Evolutionary conservation across 92 coral and sea anemone species (phyloP).

Genomic region (Ricordea florida): DNA sequence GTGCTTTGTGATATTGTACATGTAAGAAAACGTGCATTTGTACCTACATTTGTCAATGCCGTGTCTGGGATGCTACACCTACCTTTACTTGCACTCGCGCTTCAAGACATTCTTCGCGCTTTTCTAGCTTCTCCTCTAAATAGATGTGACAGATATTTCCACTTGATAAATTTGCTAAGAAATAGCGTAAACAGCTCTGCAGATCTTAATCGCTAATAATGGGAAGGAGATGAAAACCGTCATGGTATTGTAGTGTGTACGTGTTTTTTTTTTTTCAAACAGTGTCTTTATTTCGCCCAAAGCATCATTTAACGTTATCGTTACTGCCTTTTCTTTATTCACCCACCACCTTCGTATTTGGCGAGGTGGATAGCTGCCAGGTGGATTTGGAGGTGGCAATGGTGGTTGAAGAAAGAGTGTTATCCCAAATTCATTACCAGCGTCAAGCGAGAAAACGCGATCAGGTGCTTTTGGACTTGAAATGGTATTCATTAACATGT

Average conservation of each 20-base stretch:
- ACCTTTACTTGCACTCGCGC: conserved; percentile 19
- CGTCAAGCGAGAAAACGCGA: conserved; percentile 27
- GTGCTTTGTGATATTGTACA: too few species aligned
- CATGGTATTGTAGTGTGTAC: conserved; percentile 35
- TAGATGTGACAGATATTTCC: conserved; percentile 22
- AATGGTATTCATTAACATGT: not conserved
- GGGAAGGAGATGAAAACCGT: conserved; percentile 48
- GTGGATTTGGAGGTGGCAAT: conserved; percentile 52
- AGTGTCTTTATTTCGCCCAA: conserved; percentile 30
- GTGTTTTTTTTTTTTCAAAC: conserved; percentile 7
- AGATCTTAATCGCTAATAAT: conserved; percentile 55
- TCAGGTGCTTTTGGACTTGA: not conserved
- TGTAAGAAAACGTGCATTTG: too few species aligned
- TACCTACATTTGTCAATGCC: conserved; percentile 15
- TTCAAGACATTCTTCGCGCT: conserved; percentile 22
- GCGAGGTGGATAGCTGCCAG: conserved; percentile 40
- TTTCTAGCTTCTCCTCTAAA: conserved; percentile 22
- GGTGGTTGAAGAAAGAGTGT: conserved; percentile 33
- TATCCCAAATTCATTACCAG: conserved; percentile 28
- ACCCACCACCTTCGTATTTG: conserved; percentile 43
- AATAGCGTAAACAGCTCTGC: conserved; percentile 51
- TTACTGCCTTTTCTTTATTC: not conserved
- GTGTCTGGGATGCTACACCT: conserved; percentile 21
- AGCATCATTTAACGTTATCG: conserved; percentile 35
- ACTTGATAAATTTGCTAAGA: conserved; percentile 21